These are phyloP conservation scores for Junonia oenone DNA, from an alignment of 2,888 invertebrate genomes.

Conservation along the genomic window DNA sequence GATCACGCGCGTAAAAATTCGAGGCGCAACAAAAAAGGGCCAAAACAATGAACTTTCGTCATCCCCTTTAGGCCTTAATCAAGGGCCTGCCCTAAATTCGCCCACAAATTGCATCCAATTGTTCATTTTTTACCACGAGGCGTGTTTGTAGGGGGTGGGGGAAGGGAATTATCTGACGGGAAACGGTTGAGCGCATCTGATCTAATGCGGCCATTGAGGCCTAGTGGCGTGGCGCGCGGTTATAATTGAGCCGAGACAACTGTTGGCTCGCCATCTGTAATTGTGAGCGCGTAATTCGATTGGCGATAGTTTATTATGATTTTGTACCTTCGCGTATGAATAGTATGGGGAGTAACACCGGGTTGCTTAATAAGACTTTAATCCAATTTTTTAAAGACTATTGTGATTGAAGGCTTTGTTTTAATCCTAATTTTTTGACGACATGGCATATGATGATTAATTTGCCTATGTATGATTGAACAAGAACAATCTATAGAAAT, in stretches of 20 bases:
- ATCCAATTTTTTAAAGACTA: too few species aligned
- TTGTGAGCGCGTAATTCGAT: constrained; percentile 16
- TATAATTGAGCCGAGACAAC: constrained; percentile 34
- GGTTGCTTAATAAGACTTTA: too few species aligned
- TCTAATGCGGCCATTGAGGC: constrained; percentile 58
- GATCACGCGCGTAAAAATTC: constrained; percentile 56
- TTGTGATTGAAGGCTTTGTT: too few species aligned
- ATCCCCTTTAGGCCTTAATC: constrained; percentile 61
- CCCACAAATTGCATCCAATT: constrained; percentile 79
- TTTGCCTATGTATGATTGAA: too few species aligned
- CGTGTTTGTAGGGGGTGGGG: constrained; percentile 51
- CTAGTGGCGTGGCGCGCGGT: constrained; percentile 51
- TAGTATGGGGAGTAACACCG: too few species aligned
- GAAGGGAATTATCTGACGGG: constrained; percentile 50
- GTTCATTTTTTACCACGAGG: constrained; percentile 75
- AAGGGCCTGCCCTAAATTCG: constrained; percentile 68
- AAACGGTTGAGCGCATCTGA: constrained; percentile 48
- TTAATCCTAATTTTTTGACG: too few species aligned
- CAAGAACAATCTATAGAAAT: too few species aligned
- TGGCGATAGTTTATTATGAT: neutral
- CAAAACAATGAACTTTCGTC: constrained; percentile 59
- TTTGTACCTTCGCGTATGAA: neutral
- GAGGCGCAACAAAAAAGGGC: constrained; percentile 54
- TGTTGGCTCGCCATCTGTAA: constrained; percentile 36
- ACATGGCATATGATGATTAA: too few species aligned